Conservation (phyloP, 2,113 vertebrate genomes). For the Trichomycterus rosablanca region DNA sequence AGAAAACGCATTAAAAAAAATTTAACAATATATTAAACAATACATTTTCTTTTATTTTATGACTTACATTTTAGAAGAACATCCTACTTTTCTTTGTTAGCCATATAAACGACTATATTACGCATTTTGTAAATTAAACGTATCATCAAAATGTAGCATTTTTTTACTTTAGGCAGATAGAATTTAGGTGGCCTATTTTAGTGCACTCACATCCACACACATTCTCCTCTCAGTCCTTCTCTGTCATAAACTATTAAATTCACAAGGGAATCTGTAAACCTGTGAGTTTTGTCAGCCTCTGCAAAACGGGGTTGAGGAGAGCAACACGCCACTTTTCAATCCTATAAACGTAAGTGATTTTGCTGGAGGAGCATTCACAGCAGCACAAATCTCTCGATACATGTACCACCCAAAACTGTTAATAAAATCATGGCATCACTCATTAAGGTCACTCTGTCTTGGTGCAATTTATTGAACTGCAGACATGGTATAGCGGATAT, state of each 20-base stretch:
- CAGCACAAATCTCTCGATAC: slow-evolving; percentile 13
- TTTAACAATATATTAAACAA: not conserved
- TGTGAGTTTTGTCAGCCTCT: slow-evolving; percentile 21
- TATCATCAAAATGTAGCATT: no score
- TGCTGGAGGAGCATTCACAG: slow-evolving; percentile 17
- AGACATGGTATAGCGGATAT: not conserved
- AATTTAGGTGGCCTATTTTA: no score
- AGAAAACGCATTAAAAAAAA: no score
- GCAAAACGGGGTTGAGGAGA: slow-evolving; percentile 20
- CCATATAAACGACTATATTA: no score
- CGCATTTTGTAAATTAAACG: no score
- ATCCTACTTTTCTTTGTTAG: no score
- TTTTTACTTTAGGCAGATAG: no score
- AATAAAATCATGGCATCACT: slow-evolving; percentile 13
- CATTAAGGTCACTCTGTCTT: not conserved
- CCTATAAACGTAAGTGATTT: slow-evolving; percentile 24
- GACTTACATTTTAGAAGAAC: no score
- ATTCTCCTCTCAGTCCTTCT: not conserved
- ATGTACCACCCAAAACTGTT: slow-evolving; percentile 10
- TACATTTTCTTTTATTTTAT: slow-evolving; percentile 4
- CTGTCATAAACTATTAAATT: slow-evolving; percentile 1
- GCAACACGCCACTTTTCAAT: slow-evolving; percentile 4
- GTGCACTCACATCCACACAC: not conserved
- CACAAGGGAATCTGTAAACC: slow-evolving; percentile 4
- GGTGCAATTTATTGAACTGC: not conserved